These are phyloP conservation scores for Melikaiella ostensackeni DNA, from an alignment of 2,888 invertebrate genomes.

Conservation along the genomic window DNA sequence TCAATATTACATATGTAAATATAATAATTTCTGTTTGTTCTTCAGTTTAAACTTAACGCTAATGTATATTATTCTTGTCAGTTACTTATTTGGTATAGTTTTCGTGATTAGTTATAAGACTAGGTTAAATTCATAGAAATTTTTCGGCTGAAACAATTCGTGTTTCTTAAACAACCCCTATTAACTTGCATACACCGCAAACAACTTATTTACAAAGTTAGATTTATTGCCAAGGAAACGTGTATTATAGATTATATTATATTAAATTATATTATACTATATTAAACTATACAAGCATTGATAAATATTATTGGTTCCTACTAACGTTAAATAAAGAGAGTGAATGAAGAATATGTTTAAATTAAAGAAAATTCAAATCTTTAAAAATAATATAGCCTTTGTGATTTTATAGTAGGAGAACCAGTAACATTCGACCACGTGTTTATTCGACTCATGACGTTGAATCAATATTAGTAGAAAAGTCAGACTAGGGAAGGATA, in stretches of 20 bases:
- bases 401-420: not conserved
- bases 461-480: conserved; percentile 10
- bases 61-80: conserved; percentile 39
- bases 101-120: conserved; percentile 59
- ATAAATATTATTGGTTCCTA: not conserved
- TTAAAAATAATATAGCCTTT: not conserved
- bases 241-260: conserved; percentile 12
- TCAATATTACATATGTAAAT: conserved; percentile 42
- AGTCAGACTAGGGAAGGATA: conserved; percentile 7
- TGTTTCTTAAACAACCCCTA: not conserved
- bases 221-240: not conserved
- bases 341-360: not conserved
- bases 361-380: not conserved
- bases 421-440: conserved; percentile 10
- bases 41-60: conserved; percentile 37
- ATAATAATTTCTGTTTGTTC: conserved; percentile 32
- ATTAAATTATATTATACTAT: not conserved
- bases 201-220: conserved; percentile 23
- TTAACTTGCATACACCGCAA: not conserved
- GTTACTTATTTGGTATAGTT: conserved; percentile 56
- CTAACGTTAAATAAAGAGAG: not conserved
- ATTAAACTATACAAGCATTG: conserved; percentile 8
- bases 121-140: conserved; percentile 50
- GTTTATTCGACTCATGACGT: not conserved
- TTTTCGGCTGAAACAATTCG: conserved; percentile 10